phyloP scores from a whole-genome alignment of 2,888 invertebrate species.

The Pedicia rivosa region DNA sequence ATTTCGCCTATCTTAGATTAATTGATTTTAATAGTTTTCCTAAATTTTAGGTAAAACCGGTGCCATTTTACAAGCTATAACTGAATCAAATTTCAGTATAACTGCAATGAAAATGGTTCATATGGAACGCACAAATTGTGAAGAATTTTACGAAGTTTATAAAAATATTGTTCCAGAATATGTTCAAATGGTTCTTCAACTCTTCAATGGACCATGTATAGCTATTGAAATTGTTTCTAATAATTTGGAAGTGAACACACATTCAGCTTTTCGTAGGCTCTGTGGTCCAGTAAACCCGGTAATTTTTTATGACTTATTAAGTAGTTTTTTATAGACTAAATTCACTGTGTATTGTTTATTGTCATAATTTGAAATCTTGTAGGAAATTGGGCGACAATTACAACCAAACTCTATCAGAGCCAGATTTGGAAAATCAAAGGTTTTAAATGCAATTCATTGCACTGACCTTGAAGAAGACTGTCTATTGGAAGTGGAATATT shows the following conservation, averaged over 20 bases:
- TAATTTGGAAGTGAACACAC: slow-evolving; percentile 39
- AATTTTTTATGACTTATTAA: slow-evolving; percentile 24
- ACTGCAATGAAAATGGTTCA: slow-evolving; percentile 66
- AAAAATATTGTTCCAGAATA: slow-evolving; percentile 73
- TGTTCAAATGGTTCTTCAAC: slow-evolving; percentile 66
- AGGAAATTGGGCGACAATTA: slow-evolving; percentile 74
- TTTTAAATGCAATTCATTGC: slow-evolving; percentile 82
- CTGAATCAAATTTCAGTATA: slow-evolving; percentile 59
- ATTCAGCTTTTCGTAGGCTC: slow-evolving; percentile 61
- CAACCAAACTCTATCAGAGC: slow-evolving; percentile 74
- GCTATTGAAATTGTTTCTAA: slow-evolving; percentile 67
- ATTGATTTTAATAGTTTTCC: not conserved
- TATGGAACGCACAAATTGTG: slow-evolving; percentile 66
- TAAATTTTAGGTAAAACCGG: slow-evolving; percentile 35
- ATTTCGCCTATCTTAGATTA: slow-evolving; percentile 13
- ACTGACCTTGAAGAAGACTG: slow-evolving; percentile 86
- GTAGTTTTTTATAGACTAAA: not conserved
- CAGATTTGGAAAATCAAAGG: slow-evolving; percentile 63
- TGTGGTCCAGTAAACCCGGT: slow-evolving; percentile 87
- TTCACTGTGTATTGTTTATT: too few relatives aligned
- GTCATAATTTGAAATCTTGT: too few relatives aligned
- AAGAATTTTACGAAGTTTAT: slow-evolving; percentile 87
- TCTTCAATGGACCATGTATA: slow-evolving; percentile 71
- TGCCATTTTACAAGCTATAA: slow-evolving; percentile 52
- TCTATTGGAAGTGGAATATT: slow-evolving; percentile 63